phyloP scores from a whole-genome alignment of 2,113 vertebrate genomes.

The Blennius ocellaris region DNA sequence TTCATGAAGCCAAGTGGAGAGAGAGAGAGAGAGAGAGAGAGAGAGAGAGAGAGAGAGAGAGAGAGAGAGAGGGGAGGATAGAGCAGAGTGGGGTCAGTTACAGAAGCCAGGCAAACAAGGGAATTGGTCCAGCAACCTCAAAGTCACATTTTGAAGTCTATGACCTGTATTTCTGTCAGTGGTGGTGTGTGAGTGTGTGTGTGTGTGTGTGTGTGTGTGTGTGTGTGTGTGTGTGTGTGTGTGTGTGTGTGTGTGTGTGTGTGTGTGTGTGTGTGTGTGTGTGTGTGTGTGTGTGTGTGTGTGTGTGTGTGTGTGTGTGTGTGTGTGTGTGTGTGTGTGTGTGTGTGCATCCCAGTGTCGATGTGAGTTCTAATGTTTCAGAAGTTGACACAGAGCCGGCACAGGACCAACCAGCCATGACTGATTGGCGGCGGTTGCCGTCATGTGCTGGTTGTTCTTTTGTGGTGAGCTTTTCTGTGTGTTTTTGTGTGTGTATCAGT shows the following conservation, averaged over 20 bases:
- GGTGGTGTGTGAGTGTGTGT: slow-evolving; percentile 53
- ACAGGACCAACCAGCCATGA: slow-evolving; percentile 76
- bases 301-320: no score
- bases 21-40: slow-evolving; percentile 55
- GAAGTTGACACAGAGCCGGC: slow-evolving; percentile 72
- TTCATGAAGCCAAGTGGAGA: slow-evolving; percentile 70
- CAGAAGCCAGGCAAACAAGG: slow-evolving; percentile 75
- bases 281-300: slow-evolving; percentile 2
- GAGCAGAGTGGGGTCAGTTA: slow-evolving; percentile 75
- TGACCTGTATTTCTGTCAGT: slow-evolving; percentile 66
- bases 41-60: slow-evolving; percentile 56
- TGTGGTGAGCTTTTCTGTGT: slow-evolving; percentile 66
- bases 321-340: slow-evolving; percentile 25
- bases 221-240: no score
- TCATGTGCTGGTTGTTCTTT: slow-evolving; percentile 78
- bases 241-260: slow-evolving; percentile 27
- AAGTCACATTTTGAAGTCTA: slow-evolving; percentile 65
- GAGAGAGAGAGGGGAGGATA: slow-evolving; percentile 61
- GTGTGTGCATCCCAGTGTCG: slow-evolving; percentile 37
- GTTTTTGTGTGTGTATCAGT: slow-evolving; percentile 42
- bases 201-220: not conserved
- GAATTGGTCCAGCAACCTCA: slow-evolving; percentile 76
- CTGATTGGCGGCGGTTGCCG: slow-evolving; percentile 77
- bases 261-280: slow-evolving; percentile 50
- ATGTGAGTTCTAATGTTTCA: slow-evolving; percentile 74